Evolutionary conservation across 2,113 vertebrate genomes (phyloP), one percentile per base, ranked within the genome.

Genomic region (Centropristis striata): DNA sequence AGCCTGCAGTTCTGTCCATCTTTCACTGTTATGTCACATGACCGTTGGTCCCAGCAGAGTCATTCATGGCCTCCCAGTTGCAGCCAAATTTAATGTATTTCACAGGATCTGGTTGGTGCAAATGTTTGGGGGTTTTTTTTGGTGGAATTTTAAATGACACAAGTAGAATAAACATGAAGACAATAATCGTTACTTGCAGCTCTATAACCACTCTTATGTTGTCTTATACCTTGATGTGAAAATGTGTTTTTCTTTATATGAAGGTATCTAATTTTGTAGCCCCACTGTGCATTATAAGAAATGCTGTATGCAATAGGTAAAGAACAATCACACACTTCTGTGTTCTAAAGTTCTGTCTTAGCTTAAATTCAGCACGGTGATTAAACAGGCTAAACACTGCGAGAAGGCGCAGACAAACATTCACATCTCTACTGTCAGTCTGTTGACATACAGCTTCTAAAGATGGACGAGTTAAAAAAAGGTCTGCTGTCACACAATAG

Each of bases 361-460:
- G 32, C 21, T 53, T n/a, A 57, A 72, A 32, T 72, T 50, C 23
- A 57, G 16, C 61, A 32, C 14, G 36, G 1, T 4, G 8, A 21
- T 51, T 46, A 68, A 37, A 36, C 4, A 37, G 11, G 32, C 5
- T 25, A 21, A 28, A 58, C 25, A 4, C 8, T 18, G 32, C 37
- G 39, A 36, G 44, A 41, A 58, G 57, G 23, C 49, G 55, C 59
- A 72, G 27, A 42, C 32, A 55, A 71, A 81, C 53, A 53, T 39
- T 36, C 39, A 53, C 44, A 27, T 39, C 64, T 47, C 39, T 41
- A 8, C 21, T 12, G n/a, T 13, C 74, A 18, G 32, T 28, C 27
- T 79, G 70, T 41, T 80, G 36, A 46, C 78, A 63, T 5, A 10
- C 51, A 28, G 69, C 6, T 28, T 65, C 66, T 71, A 36, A 71